Evolutionary conservation across 2,888 invertebrate genomes (phyloP), one percentile per base, ranked within the genome.

Genomic region (Amblyjoppa proteus): DNA sequence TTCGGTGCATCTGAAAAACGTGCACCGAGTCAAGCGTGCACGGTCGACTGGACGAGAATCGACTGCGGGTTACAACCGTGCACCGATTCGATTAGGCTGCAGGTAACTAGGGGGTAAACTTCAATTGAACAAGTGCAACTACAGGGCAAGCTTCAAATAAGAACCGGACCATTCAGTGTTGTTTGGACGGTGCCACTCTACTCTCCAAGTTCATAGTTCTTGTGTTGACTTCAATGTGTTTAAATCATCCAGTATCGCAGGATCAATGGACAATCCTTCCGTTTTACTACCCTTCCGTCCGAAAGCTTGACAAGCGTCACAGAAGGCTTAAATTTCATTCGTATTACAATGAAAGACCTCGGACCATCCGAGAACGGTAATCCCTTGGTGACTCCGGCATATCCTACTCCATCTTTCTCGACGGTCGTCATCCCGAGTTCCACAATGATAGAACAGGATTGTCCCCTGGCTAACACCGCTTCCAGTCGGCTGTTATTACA

Each of bases 291-390:
- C 45, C 45, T 13, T 45, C 31, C 34, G 5, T 13, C 61, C 61
- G 34, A 13, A 34, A 16, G 61, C 28, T 34, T 34, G 61, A 31
- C 61, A 64, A 34, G 34, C 61, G 16, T 34, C 61, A 11, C 34
- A n/a, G n/a, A 64, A 34, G 61, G 61, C n/a, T 64, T 64, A 64
- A 64, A 34, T 34, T 64, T 64, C 34, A 64, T 64, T 64, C 61
- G 61, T 34, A 64, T 34, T n/a, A 31, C 31, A 64, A 34, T 64
- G 45, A 45, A 64, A 28, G 61, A 64, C 34, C 1, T 1, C 6
- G 34, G 31, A 34, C n/a, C 16, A 64, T 64, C 34, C 61, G n/a
- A 31, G 61, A 64, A 64, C 31, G n/a, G 5, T 64, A 64, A 64
- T 64, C 61, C 34, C 61, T 34, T 34, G n/a, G 61, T 64, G 61